These are phyloP conservation scores for Acrocera orbiculus DNA, from an alignment of 2,888 invertebrate genomes.

Conservation along the genomic window DNA sequence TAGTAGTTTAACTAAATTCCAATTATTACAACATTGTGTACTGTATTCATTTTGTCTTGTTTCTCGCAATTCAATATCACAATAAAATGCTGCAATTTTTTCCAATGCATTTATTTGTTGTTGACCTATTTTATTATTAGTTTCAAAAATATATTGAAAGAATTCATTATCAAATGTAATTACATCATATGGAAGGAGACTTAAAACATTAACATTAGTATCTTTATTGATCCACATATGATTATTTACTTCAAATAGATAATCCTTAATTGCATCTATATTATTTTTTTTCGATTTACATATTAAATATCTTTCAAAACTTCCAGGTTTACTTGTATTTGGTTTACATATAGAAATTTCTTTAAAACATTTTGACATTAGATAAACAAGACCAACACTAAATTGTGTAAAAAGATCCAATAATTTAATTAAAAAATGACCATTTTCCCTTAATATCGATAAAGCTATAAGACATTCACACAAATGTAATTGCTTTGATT, in stretches of 20 bases:
- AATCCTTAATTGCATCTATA: conserved; percentile 43
- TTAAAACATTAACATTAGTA: conserved; percentile 34
- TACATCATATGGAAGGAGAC: conserved; percentile 54
- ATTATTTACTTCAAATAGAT: conserved; percentile 54
- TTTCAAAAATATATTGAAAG: conserved; percentile 56
- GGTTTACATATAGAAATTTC: conserved; percentile 82
- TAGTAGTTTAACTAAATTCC: conserved; percentile 45
- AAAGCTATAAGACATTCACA: conserved; percentile 88
- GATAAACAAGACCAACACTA: conserved; percentile 81
- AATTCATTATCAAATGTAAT: conserved; percentile 55
- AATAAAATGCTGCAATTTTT: conserved; percentile 69
- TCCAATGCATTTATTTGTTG: conserved; percentile 58
- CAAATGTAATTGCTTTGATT: conserved; percentile 84
- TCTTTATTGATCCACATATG: conserved; percentile 36
- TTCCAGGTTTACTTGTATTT: conserved; percentile 90
- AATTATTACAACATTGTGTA: conserved; percentile 50
- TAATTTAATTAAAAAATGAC: conserved; percentile 90
- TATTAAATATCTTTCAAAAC: conserved; percentile 88
- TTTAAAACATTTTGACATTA: conserved; percentile 83
- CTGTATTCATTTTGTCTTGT: conserved; percentile 51
- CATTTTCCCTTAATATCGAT: conserved; percentile 64
- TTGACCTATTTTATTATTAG: conserved; percentile 56
- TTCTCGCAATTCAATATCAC: conserved; percentile 53
- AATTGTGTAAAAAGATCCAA: conserved; percentile 92
- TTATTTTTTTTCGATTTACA: conserved; percentile 58